These are phyloP conservation scores for Thera obeliscata DNA, from an alignment of 2,888 invertebrate genomes.

Conservation along the genomic window DNA sequence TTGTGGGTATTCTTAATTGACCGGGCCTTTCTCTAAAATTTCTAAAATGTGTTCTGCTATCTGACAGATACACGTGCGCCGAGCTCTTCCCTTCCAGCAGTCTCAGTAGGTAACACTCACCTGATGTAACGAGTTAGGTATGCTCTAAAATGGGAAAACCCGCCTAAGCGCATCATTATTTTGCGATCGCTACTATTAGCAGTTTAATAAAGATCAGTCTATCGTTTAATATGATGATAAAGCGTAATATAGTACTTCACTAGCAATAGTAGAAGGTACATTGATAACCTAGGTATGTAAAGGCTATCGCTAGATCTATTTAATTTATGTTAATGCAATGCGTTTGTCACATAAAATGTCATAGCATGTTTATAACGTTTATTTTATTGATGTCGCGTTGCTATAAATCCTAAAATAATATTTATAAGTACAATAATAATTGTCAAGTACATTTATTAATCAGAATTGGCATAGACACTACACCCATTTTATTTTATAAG, in stretches of 20 bases:
- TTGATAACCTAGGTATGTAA: constrained; percentile 5
- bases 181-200: too few species aligned
- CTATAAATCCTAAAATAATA: neutral
- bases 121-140: too few species aligned
- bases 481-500: neutral
- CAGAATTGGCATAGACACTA: neutral
- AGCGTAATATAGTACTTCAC: neutral
- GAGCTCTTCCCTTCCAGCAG: too few species aligned
- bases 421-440: neutral
- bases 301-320: constrained; percentile 19
- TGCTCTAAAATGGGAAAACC: too few species aligned
- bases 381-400: neutral
- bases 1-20: too few species aligned
- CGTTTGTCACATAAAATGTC: constrained; percentile 25
- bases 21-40: too few species aligned
- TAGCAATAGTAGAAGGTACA: neutral
- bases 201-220: too few species aligned
- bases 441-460: neutral
- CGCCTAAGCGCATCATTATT: too few species aligned
- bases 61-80: too few species aligned
- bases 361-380: neutral
- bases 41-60: too few species aligned
- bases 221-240: neutral
- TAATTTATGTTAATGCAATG: constrained; percentile 12
- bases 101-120: too few species aligned